Evolutionary conservation across 1,140 invertebrate genomes (phyloP), one percentile per base, ranked within the genome.

Genomic region (Halictus rubicundus): DNA sequence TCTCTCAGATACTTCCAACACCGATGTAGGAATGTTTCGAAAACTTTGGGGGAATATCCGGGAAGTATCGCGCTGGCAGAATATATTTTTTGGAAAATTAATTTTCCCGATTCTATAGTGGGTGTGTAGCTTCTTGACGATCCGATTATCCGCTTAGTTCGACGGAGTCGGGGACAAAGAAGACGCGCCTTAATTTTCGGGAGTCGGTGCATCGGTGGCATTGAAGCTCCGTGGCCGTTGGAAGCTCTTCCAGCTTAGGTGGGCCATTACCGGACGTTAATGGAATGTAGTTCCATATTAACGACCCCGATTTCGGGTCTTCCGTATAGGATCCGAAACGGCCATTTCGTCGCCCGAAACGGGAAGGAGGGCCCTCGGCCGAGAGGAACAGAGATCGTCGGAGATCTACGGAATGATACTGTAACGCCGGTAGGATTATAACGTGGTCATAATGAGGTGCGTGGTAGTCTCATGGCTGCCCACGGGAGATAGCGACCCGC

Each of bases 401-500:
- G 80, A 86, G 83, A 88, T 88, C 81, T 79, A 80, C n/a, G 78
- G 85, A 88, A 87, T 88, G 87, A 88, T 88, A 88, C 83, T 86
- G 87, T 88, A 89, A 87, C 88, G 85, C 87, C 72, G 80, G 52
- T 64, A 78, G 87, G 82, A 89, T 89, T 89, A 89, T 89, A 87
- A 85, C 80, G 81, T 82, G 69, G 79, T 88, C 88, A 89, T 90
- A 90, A 90, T 90, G 88, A 89, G 89, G 82, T 87, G 89, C 88
- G 84, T 88, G 83, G 80, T 85, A 85, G 87, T 88, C 86, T 82
- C 84, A 86, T 85, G 82, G 81, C 88, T 90, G 89, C 83, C 78
- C 83, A 81, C 80, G 83, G 83, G 85, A 89, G 88, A 90, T 90
- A 89, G 88, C 87, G 81, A 76, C 73, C 68, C 64, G 78, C 78